phyloP scores from a whole-genome alignment of 2,797 vertebrate species.

The Xenops minutus region DNA sequence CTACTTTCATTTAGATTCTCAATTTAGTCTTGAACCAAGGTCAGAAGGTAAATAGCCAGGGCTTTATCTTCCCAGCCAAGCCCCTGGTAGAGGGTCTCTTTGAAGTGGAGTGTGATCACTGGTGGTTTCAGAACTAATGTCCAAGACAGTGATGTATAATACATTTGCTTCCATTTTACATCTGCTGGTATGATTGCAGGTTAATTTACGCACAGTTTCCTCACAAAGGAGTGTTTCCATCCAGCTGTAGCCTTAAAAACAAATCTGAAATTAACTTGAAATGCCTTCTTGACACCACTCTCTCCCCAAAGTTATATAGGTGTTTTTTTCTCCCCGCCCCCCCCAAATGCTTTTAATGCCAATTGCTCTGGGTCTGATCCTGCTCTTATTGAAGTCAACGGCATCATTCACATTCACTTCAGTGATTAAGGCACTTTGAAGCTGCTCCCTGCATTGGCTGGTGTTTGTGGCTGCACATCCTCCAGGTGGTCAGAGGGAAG shows the following conservation, averaged over 20 bases:
- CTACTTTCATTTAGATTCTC: conserved; percentile 63
- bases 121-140: conserved; percentile 72
- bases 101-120: conserved; percentile 73
- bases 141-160: conserved; percentile 77
- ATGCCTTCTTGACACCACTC: background rate
- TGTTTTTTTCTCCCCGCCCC: background rate
- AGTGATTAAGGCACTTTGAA: background rate
- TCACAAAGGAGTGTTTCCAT: conserved; percentile 22
- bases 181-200: conserved; percentile 49
- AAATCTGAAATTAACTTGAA: conserved; percentile 23
- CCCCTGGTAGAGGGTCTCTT: conserved; percentile 69
- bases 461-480: background rate
- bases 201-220: conserved; percentile 67
- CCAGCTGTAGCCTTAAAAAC: conserved; percentile 1
- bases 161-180: conserved; percentile 59
- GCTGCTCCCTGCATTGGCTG: fast-evolving
- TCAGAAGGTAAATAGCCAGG: conserved; percentile 75
- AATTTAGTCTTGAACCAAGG: conserved; percentile 72
- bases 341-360: background rate
- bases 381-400: background rate
- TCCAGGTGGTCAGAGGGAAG: background rate
- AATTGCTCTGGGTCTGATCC: background rate
- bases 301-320: background rate
- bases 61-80: conserved; percentile 76
- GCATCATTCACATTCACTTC: background rate